Percentiles rank a stretch among this genome's conserved stretches.
Conservation (phyloP, 2,797 vertebrate species). For the Xenentodon cancila region DNA sequence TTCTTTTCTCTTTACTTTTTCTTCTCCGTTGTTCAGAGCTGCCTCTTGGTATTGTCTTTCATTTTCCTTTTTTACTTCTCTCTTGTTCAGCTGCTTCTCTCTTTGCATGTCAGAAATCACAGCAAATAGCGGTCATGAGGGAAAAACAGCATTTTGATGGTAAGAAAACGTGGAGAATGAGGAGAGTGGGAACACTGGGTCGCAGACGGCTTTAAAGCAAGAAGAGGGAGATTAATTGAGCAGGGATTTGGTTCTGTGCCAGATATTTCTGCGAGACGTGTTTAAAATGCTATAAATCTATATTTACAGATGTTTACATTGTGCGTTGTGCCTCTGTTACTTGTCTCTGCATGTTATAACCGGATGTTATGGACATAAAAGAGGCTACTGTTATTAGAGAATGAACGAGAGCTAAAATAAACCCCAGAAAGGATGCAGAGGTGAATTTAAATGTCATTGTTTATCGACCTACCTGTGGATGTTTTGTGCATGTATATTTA, state of each 20-base stretch:
- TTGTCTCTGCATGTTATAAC: background rate
- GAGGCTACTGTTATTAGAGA: background rate
- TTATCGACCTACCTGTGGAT: background rate
- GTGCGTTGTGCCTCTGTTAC: background rate
- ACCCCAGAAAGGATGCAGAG: background rate
- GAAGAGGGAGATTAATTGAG: conserved; percentile 44
- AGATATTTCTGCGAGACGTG: conserved; percentile 4
- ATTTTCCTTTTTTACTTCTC: background rate
- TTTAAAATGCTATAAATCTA: conserved; percentile 21
- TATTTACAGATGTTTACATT: conserved; percentile 21
- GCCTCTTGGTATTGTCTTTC: conserved; percentile 24
- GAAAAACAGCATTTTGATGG: conserved; percentile 43
- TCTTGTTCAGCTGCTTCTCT: conserved; percentile 34
- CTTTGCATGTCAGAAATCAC: conserved; percentile 12
- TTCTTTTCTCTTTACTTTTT: background rate
- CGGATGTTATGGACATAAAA: background rate
- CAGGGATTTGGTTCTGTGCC: conserved; percentile 27
- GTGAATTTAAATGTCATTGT: background rate
- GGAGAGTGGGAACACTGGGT: conserved; percentile 31
- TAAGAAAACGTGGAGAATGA: conserved; percentile 6
- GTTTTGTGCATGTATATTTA: conserved; percentile 4
- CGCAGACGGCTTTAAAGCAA: conserved; percentile 40
- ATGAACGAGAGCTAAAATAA: background rate
- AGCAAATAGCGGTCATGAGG: conserved; percentile 34
- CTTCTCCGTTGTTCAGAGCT: conserved; percentile 8